A percentile compares a stretch with the other conserved stretches of the same genome.
These are phyloP conservation scores for Clarias macrocephalus DNA, from an alignment of 2,113 vertebrate genomes.

Conservation along the genomic window DNA sequence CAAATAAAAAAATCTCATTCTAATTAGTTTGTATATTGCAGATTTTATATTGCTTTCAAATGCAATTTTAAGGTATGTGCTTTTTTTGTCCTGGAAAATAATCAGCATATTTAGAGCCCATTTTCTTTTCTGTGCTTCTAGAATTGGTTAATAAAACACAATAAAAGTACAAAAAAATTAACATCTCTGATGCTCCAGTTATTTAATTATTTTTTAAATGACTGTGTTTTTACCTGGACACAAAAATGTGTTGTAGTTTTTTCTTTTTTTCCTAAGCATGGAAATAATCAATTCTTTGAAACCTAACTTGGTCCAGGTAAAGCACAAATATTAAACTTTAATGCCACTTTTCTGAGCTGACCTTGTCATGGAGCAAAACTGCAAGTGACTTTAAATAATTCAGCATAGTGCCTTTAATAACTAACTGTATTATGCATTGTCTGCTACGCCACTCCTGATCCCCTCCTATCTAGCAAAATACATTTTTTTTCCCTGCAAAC, in stretches of 20 bases:
- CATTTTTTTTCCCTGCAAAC: neutral
- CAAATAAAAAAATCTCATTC: neutral
- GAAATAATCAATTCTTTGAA: slow-evolving; percentile 52
- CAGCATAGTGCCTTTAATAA: slow-evolving; percentile 55
- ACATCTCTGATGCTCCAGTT: slow-evolving; percentile 4
- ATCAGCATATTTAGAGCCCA: neutral
- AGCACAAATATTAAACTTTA: slow-evolving; percentile 56
- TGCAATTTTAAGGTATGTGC: neutral
- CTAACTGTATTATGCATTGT: slow-evolving; percentile 51
- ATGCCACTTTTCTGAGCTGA: slow-evolving; percentile 49
- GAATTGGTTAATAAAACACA: slow-evolving; percentile 18
- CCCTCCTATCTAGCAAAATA: slow-evolving; percentile 32
- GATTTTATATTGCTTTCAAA: slow-evolving; percentile 17
- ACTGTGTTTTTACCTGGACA: neutral
- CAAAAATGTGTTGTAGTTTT: neutral
- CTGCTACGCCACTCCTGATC: slow-evolving; percentile 29
- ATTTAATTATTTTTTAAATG: neutral
- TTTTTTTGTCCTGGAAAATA: slow-evolving; percentile 5
- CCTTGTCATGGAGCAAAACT: slow-evolving; percentile 56
- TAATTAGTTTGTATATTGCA: slow-evolving; percentile 1
- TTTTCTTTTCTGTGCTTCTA: neutral
- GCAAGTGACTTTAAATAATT: slow-evolving; percentile 60
- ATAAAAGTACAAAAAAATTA: neutral
- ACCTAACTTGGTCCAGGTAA: slow-evolving; percentile 45
- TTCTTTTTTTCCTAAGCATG: slow-evolving; percentile 3